Base-by-base conservation (phyloP, 1,140 invertebrate genomes). In the Coboldia fuscipes region DNA sequence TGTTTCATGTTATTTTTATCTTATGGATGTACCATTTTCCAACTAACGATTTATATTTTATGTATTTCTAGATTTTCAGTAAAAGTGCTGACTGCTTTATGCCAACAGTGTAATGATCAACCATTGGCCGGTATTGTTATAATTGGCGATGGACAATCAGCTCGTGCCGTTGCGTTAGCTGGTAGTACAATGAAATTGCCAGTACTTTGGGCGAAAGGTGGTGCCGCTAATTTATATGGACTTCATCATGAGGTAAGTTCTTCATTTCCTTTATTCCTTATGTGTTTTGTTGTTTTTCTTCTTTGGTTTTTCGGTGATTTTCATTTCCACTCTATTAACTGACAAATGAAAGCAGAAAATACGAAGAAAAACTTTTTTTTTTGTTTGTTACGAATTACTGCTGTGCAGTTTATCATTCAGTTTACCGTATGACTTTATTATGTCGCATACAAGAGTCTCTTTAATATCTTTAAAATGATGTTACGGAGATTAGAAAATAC, bases 121-220 rank as follows among this genome's bases (percentile, higher is more conserved):
- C 50, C 52, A 29, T 47, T 58, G 15, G 45, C 49, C 12, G 55
- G 48, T 3, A 42, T 57, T 15, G 36, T 58, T 30, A 43, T 58
- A 15, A 39, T 58, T 30, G 55, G 56, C 12, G 41, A 50, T 39
- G 47, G 51, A 10, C 52, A 53, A 27, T 54, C 56, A 20, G 54
- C 52, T 2, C 51, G 51, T 37, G 55, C 51, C 5, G 49, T 57
- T 26, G 47, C 48, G 19, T 31, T 55, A 36, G 47, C 55, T 7
- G 54, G 55, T 10, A 47, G 41, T 17, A 46, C 55, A 24, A 41
- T 48, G 18, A 45, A 49, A 17, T 44, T 58, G 20, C 55, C 55
- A 3, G 55, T 58, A 7, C 34, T 58, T 1, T 58, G 56, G 56
- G 56, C 55, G 9, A 39, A 45, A 30, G 54, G 48, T 15, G 47